Evolutionary conservation across 2,888 invertebrate species (phyloP).

Genomic region (Sarcophaga carnaria): DNA sequence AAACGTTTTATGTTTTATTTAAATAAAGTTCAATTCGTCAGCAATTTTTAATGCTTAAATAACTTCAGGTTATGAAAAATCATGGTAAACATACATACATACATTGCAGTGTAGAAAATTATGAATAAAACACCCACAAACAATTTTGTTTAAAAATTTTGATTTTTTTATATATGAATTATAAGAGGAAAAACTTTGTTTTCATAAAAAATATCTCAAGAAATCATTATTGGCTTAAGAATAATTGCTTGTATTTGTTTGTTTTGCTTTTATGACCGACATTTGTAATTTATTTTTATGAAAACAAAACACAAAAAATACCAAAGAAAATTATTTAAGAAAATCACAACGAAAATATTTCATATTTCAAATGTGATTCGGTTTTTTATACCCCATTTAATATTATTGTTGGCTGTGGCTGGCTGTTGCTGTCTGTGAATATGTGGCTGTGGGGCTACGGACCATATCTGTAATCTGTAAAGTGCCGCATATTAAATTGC

Average conservation of each 20-base stretch:
- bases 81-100: neutral
- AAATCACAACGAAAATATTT: slow-evolving; percentile 1
- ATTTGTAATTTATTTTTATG: slow-evolving; percentile 41
- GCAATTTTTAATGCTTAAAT: slow-evolving; percentile 13
- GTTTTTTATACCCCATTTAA: neutral
- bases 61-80: slow-evolving; percentile 32
- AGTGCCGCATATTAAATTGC: slow-evolving; percentile 53
- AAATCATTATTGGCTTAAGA: slow-evolving; percentile 13
- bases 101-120: slow-evolving; percentile 4
- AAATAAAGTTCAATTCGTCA: slow-evolving; percentile 25
- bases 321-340: neutral
- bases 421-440: neutral
- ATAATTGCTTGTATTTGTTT: slow-evolving; percentile 32
- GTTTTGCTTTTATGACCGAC: slow-evolving; percentile 33
- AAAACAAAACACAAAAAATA: too few relatives aligned
- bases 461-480: slow-evolving; percentile 41
- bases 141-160: slow-evolving; percentile 1
- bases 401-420: neutral
- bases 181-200: neutral
- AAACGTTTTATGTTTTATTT: slow-evolving; percentile 3
- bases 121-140: slow-evolving; percentile 2
- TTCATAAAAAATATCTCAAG: neutral
- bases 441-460: slow-evolving; percentile 3
- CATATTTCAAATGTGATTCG: neutral
- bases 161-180: neutral